Evolutionary conservation across 2,888 invertebrate species (phyloP).

Genomic region (Ferdinandea cuprea): DNA sequence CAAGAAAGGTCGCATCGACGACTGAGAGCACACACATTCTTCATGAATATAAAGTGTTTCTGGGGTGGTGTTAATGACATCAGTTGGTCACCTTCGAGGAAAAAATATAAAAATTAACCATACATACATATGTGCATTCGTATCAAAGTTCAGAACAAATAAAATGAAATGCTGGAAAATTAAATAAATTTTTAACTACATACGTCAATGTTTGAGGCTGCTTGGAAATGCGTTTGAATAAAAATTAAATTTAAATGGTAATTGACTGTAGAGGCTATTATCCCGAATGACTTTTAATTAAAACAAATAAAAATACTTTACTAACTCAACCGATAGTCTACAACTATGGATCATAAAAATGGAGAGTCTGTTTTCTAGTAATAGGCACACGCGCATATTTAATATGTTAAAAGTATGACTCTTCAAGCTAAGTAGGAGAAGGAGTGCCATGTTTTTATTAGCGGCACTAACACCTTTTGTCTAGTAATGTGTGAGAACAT

Average conservation of each 20-base stretch:
- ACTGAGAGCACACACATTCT: background rate
- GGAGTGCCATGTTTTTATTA: too few relatives aligned
- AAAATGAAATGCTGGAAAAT: conserved; percentile 22
- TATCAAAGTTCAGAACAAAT: conserved; percentile 19
- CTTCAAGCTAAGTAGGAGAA: too few relatives aligned
- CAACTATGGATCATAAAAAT: background rate
- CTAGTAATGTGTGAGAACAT: too few relatives aligned
- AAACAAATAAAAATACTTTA: conserved; percentile 7
- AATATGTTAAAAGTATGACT: too few relatives aligned
- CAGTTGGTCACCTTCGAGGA: conserved; percentile 14
- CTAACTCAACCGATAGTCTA: conserved; percentile 9
- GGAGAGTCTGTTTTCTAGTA: background rate
- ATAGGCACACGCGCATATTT: background rate
- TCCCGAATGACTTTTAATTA: conserved; percentile 52
- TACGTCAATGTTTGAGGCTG: conserved; percentile 5
- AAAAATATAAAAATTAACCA: background rate
- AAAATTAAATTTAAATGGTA: conserved; percentile 50
- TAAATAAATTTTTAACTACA: background rate
- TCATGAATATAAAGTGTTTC: conserved; percentile 53
- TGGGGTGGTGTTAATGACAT: conserved; percentile 46
- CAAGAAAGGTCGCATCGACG: conserved; percentile 28
- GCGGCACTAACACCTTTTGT: too few relatives aligned
- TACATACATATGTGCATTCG: background rate
- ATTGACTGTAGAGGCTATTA: conserved; percentile 25
- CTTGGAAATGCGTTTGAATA: conserved; percentile 31